Percentiles rank a stretch among this genome's conserved stretches.
These are phyloP conservation scores for Cossypha dichroa DNA, from an alignment of 2,797 vertebrate genomes.

Conservation along the genomic window DNA sequence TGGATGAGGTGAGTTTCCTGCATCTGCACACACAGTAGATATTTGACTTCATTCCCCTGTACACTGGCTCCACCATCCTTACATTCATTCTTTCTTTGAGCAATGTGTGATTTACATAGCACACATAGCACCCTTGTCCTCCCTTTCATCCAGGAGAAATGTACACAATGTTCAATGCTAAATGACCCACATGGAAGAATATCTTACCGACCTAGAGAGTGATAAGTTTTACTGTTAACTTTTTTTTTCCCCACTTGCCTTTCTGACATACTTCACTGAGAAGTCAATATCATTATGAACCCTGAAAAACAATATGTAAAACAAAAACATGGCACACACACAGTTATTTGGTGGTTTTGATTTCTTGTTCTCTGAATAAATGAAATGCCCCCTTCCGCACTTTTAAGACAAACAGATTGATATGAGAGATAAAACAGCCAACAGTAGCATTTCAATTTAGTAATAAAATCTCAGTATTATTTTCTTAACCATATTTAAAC, in stretches of 20 bases:
- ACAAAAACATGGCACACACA: accelerated
- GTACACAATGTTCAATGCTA: not conserved
- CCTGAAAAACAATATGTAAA: not conserved
- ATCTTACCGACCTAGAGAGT: not conserved
- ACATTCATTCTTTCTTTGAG: not conserved
- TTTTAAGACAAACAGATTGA: not conserved
- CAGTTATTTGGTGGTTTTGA: not conserved
- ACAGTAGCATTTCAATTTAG: not conserved
- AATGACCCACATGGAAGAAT: not conserved
- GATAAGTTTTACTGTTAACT: not conserved
- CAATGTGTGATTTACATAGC: not conserved
- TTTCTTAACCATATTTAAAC: not conserved
- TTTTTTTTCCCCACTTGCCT: not conserved
- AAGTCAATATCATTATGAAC: not conserved
- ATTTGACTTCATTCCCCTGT: not conserved
- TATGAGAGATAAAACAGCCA: not conserved
- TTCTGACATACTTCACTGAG: not conserved
- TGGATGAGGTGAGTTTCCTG: not conserved
- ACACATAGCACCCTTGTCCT: not conserved
- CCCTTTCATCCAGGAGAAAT: not conserved
- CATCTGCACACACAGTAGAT: not conserved
- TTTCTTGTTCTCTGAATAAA: not conserved
- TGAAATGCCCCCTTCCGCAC: not conserved
- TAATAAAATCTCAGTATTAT: not conserved
- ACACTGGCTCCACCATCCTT: not conserved